These are phyloP conservation scores for Meganola albula DNA, from an alignment of 2,888 invertebrate species.

Conservation along the genomic window DNA sequence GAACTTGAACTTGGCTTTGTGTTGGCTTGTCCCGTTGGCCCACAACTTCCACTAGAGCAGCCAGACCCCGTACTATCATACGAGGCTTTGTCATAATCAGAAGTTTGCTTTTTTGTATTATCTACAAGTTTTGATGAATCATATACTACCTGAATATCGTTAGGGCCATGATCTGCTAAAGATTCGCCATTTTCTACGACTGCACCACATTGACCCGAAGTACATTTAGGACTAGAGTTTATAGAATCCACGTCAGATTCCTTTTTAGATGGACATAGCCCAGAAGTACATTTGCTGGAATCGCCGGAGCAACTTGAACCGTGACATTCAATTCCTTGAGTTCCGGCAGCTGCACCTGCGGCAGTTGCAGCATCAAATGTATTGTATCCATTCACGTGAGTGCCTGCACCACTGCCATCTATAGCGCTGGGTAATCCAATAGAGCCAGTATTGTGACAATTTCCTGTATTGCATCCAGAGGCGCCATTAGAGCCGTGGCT, in stretches of 20 bases:
- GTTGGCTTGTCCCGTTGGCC: constrained; percentile 6
- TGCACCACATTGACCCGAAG: constrained; percentile 24
- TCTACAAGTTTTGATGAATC: constrained; percentile 10
- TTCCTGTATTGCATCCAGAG: constrained; percentile 30
- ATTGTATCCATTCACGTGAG: constrained; percentile 17
- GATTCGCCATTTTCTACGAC: constrained; percentile 4
- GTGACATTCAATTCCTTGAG: constrained; percentile 30
- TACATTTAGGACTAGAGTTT: constrained; percentile 25
- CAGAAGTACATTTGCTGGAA: constrained; percentile 34
- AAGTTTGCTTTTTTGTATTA: constrained; percentile 11
- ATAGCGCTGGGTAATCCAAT: constrained; percentile 11
- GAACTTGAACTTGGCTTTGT: constrained; percentile 19
- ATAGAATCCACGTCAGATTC: constrained; percentile 14
- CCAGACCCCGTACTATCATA: constrained; percentile 6
- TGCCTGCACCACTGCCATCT: constrained; percentile 1
- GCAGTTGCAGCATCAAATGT: constrained; percentile 27
- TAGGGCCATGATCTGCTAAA: constrained; percentile 7
- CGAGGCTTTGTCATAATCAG: constrained; percentile 8
- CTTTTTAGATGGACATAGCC: constrained; percentile 23
- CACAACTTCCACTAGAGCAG: constrained; percentile 24
- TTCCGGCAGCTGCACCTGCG: constrained; percentile 12
- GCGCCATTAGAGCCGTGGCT: constrained; percentile 23
- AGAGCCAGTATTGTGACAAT: constrained; percentile 28
- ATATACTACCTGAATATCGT: constrained; percentile 21
- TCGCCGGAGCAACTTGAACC: constrained; percentile 35